Percentiles rank a stretch among this genome's conserved stretches.
Conservation (phyloP, 2,888 invertebrate genomes). For the Drosophila greeni region DNA sequence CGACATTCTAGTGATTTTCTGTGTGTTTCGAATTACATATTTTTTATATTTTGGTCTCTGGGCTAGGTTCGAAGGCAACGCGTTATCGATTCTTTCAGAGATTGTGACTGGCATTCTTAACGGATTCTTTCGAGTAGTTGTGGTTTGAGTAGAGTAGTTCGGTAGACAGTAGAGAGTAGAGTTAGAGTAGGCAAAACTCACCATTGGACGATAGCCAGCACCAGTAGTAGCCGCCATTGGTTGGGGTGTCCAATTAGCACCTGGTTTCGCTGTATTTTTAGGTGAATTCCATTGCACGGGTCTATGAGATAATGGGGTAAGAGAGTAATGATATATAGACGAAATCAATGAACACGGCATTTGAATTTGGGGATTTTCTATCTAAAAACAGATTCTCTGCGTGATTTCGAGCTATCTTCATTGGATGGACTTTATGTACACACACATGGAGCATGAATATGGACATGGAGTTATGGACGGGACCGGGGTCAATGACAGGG, state of each 20-base stretch:
- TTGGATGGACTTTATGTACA: conserved; percentile 48
- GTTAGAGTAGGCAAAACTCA: conserved; percentile 79
- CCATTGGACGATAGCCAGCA: conserved; percentile 93
- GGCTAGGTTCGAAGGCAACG: conserved; percentile 29
- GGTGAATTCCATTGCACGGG: conserved; percentile 95
- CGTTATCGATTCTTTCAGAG: conserved; percentile 11
- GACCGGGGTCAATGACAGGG: conserved; percentile 11
- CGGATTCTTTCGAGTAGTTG: conserved; percentile 35
- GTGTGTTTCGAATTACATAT: conserved; percentile 32
- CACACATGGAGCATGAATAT: conserved; percentile 51
- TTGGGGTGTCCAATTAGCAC: conserved; percentile 90
- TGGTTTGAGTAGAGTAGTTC: conserved; percentile 48
- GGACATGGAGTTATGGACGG: conserved; percentile 13
- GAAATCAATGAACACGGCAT: conserved; percentile 64
- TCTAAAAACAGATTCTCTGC: conserved; percentile 42
- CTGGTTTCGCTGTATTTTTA: conserved; percentile 90
- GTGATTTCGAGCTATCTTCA: conserved; percentile 46
- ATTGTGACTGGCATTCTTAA: conserved; percentile 8
- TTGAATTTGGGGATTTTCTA: conserved; percentile 50
- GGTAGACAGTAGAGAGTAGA: conserved; percentile 62
- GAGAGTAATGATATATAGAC: conserved; percentile 71
- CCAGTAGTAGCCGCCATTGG: conserved; percentile 94
- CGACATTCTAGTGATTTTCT: conserved; percentile 28
- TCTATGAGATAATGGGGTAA: conserved; percentile 80
- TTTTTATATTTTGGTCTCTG: conserved; percentile 23